Evolutionary conservation across 2,888 invertebrate genomes (phyloP), one percentile per base, ranked within the genome.

Genomic region (Trissolcus brochymenae): DNA sequence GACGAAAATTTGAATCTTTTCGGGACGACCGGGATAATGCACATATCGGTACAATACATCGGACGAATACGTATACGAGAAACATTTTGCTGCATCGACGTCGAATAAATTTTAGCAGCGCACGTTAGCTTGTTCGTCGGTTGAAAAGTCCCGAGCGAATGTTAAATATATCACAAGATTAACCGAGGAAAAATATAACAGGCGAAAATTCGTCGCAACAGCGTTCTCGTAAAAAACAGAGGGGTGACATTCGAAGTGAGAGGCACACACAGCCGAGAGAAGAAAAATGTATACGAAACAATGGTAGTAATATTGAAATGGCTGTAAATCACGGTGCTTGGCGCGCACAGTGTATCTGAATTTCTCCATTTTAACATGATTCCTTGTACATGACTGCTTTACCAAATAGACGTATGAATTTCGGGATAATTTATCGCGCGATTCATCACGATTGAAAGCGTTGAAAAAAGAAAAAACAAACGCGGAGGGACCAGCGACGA

Each of bases 81-180:
- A 73, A 66, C 75, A 77, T 77, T 79, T 76, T 55, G 76, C 60
- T 78, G 76, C 78, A 81, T 79, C 76, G 78, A 73, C 65, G 71
- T 67, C 70, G 79, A 79, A 79, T 81, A 81, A 80, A 80, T 79
- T 81, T 78, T 43, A 61, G 35, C 53, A 50, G 74, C 74, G 68
- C 50, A 67, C 76, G 74, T 56, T 73, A 60, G 61, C 74, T 61
- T 65, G 72, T 59, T 75, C 72, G 71, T 54, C 70, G 67, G 76
- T 65, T 76, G 79, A 73, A 76, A 79, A 73, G 73, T 76, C 66
- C 66, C 76, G 65, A 49, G 66, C 66, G 76, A 73, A 70, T 70
- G 66, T 73, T 70, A 79, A 76, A 76, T 79, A 79, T 79, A 76
- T 79, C 76, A 76, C 57, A 76, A 73, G 79, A 79, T 79, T 79